Conservation (phyloP, 2,888 invertebrate genomes). For the Euplexia lucipara region DNA sequence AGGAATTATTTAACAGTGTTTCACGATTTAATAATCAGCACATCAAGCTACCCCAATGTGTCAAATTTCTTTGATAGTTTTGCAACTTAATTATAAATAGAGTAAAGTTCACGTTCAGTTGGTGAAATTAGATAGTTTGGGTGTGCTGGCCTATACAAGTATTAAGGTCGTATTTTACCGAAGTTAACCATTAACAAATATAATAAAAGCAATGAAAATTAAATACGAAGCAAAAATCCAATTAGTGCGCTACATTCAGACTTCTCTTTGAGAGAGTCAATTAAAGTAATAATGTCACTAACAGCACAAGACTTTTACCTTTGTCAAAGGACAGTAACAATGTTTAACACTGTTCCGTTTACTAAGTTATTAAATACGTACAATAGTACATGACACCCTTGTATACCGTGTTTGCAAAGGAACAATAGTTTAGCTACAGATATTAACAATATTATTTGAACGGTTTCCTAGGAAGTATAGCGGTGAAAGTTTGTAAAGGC, state of each 20-base stretch:
- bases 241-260: conserved; percentile 5
- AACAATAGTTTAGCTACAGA: conserved; percentile 41
- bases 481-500: conserved; percentile 54
- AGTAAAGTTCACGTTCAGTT: too few species aligned
- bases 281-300: conserved; percentile 24
- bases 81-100: too few species aligned
- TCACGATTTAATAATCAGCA: background rate
- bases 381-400: conserved; percentile 7
- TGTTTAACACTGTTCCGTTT: conserved; percentile 24
- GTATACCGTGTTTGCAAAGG: conserved; percentile 12
- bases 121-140: too few species aligned
- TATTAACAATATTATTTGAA: conserved; percentile 29
- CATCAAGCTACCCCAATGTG: too few species aligned
- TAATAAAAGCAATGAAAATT: conserved; percentile 16
- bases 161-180: background rate
- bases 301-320: conserved; percentile 25
- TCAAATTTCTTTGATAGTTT: too few species aligned
- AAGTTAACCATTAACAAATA: background rate
- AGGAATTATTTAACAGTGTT: background rate
- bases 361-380: conserved; percentile 4
- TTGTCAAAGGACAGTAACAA: conserved; percentile 18
- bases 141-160: background rate
- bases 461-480: conserved; percentile 48
- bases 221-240: conserved; percentile 1
- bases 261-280: conserved; percentile 19